Conservation (phyloP, 2,797 vertebrate species). For the Gobionotothen gibberifrons region DNA sequence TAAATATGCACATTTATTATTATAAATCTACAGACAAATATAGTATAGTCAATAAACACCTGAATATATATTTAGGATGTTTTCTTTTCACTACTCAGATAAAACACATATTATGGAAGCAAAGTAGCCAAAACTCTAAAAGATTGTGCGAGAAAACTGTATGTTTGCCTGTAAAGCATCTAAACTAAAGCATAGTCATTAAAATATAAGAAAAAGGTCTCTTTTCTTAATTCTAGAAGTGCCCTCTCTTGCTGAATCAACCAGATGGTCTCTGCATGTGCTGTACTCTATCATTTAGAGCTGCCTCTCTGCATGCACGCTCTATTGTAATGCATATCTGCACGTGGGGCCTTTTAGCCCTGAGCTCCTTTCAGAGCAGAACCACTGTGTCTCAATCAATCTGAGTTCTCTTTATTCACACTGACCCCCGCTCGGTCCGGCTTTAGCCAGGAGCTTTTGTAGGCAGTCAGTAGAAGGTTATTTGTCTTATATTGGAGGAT, state of each 20-base stretch:
- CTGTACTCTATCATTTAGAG: conserved; percentile 68
- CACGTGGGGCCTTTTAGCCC: conserved; percentile 66
- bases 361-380: conserved; percentile 57
- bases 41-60: no score
- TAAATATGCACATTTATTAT: no score
- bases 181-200: neutral
- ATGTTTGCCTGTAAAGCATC: no score
- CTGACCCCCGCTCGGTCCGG: conserved; percentile 50
- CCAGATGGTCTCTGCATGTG: conserved; percentile 78
- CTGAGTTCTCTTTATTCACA: conserved; percentile 65
- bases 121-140: no score
- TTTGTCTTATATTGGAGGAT: conserved; percentile 71
- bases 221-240: neutral
- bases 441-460: conserved; percentile 57
- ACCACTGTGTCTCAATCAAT: conserved; percentile 72
- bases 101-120: no score
- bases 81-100: no score
- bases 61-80: no score
- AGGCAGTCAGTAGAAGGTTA: conserved; percentile 57
- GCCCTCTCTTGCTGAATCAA: conserved; percentile 39
- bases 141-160: no score
- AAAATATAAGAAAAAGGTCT: neutral
- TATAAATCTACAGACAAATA: no score
- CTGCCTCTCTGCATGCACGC: conserved; percentile 53
- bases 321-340: conserved; percentile 76